phyloP scores from a whole-genome alignment of 2,113 vertebrate species.

The Geococcyx californianus region DNA sequence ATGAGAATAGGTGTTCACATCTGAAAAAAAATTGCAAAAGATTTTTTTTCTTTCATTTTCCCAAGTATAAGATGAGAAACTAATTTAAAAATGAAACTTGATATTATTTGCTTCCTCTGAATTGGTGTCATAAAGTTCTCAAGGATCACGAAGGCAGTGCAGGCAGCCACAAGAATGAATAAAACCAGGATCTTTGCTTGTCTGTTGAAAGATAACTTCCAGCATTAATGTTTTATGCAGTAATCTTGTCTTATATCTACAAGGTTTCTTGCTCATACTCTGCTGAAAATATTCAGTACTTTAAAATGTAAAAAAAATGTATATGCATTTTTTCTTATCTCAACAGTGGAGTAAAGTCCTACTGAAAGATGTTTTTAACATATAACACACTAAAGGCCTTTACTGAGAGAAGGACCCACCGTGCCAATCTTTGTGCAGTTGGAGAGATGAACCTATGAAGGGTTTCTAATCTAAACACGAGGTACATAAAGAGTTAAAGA shows the following conservation, averaged over 20 bases:
- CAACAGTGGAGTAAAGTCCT: background rate
- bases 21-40: background rate
- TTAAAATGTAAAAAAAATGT: background rate
- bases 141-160: background rate
- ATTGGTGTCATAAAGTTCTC: background rate
- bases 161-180: background rate
- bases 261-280: background rate
- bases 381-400: background rate
- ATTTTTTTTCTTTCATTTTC: background rate
- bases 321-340: background rate
- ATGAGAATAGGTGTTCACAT: background rate
- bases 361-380: background rate
- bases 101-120: background rate
- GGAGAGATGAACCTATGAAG: background rate
- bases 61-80: background rate
- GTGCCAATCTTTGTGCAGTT: background rate
- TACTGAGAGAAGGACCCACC: background rate
- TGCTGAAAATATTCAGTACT: background rate
- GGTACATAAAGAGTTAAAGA: background rate
- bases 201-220: background rate
- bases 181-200: background rate
- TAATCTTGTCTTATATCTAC: background rate
- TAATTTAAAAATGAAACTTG: background rate
- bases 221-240: background rate
- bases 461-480: background rate